Conservation (phyloP, 2,888 invertebrate genomes). For the Heliconius ismenius region DNA sequence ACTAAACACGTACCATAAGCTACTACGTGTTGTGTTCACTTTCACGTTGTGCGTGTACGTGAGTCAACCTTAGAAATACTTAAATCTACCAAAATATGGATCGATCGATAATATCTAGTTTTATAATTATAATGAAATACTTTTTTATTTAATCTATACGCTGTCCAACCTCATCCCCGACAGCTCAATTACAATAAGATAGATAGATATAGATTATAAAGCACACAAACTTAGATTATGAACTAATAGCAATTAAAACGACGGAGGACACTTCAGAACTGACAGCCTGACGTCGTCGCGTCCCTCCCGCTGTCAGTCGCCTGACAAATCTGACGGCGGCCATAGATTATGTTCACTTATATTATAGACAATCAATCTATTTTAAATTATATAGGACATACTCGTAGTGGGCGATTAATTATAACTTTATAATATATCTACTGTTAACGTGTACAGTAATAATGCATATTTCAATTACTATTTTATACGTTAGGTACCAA, state of each 20-base stretch:
- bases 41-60: no score
- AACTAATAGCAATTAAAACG: conserved; percentile 27
- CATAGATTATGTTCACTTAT: conserved; percentile 18
- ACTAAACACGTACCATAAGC: no score
- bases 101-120: no score
- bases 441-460: background rate
- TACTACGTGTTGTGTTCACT: no score
- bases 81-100: background rate
- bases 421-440: background rate
- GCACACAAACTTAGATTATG: conserved; percentile 21
- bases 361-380: conserved; percentile 20
- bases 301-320: conserved; percentile 16
- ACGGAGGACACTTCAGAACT: conserved; percentile 14
- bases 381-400: background rate
- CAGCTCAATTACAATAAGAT: conserved; percentile 32
- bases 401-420: background rate
- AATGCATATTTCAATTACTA: background rate
- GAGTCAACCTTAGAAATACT: background rate
- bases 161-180: conserved; percentile 5
- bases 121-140: background rate
- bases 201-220: conserved; percentile 1
- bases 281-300: background rate
- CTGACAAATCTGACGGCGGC: conserved; percentile 9
- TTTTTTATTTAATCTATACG: background rate
- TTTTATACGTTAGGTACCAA: background rate